Evolutionary conservation across 2,113 vertebrate species (phyloP).

Genomic region (Pseudorectes ferrugineus): DNA sequence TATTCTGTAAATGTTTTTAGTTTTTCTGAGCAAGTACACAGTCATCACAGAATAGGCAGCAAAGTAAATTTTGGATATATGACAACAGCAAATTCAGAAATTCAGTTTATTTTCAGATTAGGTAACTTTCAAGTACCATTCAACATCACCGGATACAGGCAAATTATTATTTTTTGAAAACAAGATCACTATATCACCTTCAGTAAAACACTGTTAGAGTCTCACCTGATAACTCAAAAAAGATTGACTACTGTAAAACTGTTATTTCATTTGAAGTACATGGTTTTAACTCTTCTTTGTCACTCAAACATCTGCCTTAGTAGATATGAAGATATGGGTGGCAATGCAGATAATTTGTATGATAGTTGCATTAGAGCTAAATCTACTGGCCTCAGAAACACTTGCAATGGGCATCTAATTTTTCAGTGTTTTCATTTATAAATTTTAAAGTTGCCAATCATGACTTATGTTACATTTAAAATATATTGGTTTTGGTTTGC

Average conservation of each 20-base stretch:
- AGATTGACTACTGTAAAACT: background rate
- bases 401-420: background rate
- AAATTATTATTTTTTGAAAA: background rate
- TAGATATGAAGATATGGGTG: background rate
- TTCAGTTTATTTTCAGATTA: background rate
- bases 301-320: background rate
- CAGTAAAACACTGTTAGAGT: background rate
- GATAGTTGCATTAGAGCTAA: background rate
- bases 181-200: background rate
- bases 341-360: background rate
- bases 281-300: background rate
- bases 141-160: fast-evolving
- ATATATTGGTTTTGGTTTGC: background rate
- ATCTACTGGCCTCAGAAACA: background rate
- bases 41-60: background rate
- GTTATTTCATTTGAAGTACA: background rate
- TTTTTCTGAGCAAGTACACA: background rate
- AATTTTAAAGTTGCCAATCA: background rate
- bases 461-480: background rate
- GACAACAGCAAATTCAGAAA: background rate
- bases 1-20: background rate
- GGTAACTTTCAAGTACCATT: background rate
- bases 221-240: background rate
- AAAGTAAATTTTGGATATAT: background rate
- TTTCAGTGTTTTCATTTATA: background rate